A percentile compares a stretch with the other conserved stretches of the same genome.
These are phyloP conservation scores for Eristalis pertinax DNA, from an alignment of 2,888 invertebrate genomes.

Conservation along the genomic window DNA sequence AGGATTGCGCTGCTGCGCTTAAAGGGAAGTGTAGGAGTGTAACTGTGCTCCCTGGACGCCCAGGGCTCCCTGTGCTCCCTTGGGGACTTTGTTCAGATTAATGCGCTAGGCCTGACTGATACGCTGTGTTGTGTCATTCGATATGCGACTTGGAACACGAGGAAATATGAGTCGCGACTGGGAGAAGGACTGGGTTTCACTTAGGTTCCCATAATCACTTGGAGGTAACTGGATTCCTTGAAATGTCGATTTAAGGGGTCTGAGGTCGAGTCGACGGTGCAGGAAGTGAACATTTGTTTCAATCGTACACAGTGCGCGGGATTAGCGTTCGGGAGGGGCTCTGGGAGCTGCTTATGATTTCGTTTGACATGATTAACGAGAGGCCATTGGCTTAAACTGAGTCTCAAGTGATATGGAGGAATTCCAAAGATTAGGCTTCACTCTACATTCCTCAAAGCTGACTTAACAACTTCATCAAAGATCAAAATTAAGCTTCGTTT, in stretches of 20 bases:
- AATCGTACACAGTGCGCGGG: neutral
- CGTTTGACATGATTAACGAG: too few species aligned
- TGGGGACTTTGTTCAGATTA: conserved; percentile 25
- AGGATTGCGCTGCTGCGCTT: conserved; percentile 35
- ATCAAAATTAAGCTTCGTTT: too few species aligned
- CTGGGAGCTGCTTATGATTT: neutral
- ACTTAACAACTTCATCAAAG: too few species aligned
- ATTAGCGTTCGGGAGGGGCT: neutral
- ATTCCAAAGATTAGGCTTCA: too few species aligned
- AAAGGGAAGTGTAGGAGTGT: neutral
- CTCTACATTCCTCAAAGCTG: too few species aligned
- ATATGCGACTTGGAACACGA: neutral
- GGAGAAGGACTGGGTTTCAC: neutral
- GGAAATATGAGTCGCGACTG: neutral
- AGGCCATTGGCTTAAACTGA: too few species aligned
- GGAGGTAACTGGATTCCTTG: neutral
- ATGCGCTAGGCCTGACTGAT: conserved; percentile 10
- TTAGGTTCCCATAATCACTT: conserved; percentile 11
- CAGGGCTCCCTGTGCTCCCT: neutral
- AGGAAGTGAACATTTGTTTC: neutral
- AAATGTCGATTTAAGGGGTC: neutral
- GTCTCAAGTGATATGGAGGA: too few species aligned
- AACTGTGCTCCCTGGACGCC: too few species aligned
- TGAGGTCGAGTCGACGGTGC: neutral
- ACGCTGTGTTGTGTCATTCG: conserved; percentile 22